phyloP scores from a whole-genome alignment of 2,888 invertebrate genomes.

The Achlya flavicornis region DNA sequence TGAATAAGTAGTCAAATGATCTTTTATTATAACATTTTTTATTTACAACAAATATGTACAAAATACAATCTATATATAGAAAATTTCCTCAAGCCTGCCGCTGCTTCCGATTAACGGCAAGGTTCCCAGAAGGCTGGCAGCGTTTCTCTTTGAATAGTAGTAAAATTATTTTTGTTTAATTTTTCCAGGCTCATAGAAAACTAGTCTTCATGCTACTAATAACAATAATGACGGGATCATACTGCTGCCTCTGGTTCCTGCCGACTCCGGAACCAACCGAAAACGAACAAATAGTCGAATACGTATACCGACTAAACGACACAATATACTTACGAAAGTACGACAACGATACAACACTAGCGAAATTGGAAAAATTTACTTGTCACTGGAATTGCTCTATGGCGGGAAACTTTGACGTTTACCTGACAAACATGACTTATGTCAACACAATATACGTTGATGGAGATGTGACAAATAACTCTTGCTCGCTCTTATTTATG shows the following conservation, averaged over 20 bases:
- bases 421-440: conserved; percentile 59
- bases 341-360: conserved; percentile 32
- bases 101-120: no score
- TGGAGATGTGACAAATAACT: conserved; percentile 46
- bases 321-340: conserved; percentile 57
- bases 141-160: no score
- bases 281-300: conserved; percentile 45
- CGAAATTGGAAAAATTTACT: conserved; percentile 54
- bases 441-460: conserved; percentile 65
- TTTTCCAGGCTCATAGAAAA: conserved; percentile 84
- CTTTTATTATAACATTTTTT: no score
- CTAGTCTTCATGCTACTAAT: conserved; percentile 88
- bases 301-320: conserved; percentile 67
- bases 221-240: conserved; percentile 86
- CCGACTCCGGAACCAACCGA: conserved; percentile 51
- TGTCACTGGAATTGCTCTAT: conserved; percentile 71
- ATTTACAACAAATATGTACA: no score
- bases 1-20: no score
- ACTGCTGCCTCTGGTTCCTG: conserved; percentile 88
- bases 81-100: no score
- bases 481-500: conserved; percentile 68
- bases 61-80: no score
- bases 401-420: conserved; percentile 53
- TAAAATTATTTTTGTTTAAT: conserved; percentile 13
- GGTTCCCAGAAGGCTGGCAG: no score